phyloP scores from a whole-genome alignment of 2,113 vertebrate genomes.

The Sinocyclocheilus grahami region DNA sequence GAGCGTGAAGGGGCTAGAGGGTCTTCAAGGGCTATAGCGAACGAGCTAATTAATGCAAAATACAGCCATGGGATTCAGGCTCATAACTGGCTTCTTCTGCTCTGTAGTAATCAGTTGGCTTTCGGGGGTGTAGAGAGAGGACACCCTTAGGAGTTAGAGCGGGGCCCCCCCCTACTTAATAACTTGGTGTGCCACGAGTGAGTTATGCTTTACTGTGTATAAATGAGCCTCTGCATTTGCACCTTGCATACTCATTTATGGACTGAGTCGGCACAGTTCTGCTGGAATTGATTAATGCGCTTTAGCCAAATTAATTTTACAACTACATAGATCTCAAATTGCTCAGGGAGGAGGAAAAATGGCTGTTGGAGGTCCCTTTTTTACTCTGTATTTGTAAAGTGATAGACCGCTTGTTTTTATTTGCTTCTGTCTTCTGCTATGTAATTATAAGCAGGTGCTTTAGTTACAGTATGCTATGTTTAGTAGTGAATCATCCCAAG shows the following conservation, averaged over 20 bases:
- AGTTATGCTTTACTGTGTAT: slow-evolving; percentile 41
- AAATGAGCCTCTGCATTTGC: slow-evolving; percentile 35
- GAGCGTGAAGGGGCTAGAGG: slow-evolving; percentile 41
- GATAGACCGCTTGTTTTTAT: slow-evolving; percentile 17
- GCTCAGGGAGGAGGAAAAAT: background rate
- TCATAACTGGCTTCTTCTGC: slow-evolving; percentile 49
- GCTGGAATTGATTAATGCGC: slow-evolving; percentile 43
- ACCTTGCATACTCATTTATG: slow-evolving; percentile 33
- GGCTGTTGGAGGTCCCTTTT: background rate
- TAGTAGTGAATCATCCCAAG: slow-evolving; percentile 28
- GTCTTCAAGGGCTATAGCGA: slow-evolving; percentile 51
- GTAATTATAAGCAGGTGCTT: slow-evolving; percentile 42
- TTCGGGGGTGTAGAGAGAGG: slow-evolving; percentile 41
- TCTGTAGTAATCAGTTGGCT: slow-evolving; percentile 43
- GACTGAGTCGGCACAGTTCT: slow-evolving; percentile 31
- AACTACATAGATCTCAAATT: slow-evolving; percentile 31
- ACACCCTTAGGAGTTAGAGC: slow-evolving; percentile 32
- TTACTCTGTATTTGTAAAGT: background rate
- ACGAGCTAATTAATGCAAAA: slow-evolving; percentile 59
- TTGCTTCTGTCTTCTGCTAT: background rate
- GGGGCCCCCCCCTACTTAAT: slow-evolving; percentile 45
- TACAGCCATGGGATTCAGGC: slow-evolving; percentile 51
- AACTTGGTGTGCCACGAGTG: slow-evolving; percentile 45
- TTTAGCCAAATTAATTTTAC: slow-evolving; percentile 48
- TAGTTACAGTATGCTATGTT: slow-evolving; percentile 43